A percentile compares a stretch with the other conserved stretches of the same genome.
These are phyloP conservation scores for Tinamus guttatus DNA, from an alignment of 2,113 vertebrate species.

Conservation along the genomic window DNA sequence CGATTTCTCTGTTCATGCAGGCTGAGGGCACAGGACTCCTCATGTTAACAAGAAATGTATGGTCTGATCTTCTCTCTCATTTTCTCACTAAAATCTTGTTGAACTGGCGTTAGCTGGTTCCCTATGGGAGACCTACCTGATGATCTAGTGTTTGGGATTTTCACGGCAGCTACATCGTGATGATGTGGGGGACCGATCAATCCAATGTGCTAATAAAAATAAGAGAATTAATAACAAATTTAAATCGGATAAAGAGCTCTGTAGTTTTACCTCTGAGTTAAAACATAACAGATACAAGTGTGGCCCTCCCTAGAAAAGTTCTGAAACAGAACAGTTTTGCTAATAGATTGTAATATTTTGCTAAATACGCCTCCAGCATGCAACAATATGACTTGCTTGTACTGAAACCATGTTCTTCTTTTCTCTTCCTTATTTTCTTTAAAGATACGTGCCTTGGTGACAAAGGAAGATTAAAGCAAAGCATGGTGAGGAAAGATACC, in stretches of 20 bases:
- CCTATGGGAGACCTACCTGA: neutral
- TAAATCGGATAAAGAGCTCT: neutral
- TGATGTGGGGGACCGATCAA: neutral
- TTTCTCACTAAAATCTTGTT: neutral
- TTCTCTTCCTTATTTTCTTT: slow-evolving; percentile 4
- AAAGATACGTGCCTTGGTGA: neutral
- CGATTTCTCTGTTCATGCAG: neutral
- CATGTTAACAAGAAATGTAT: neutral
- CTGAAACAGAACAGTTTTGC: neutral
- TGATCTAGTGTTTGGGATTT: neutral
- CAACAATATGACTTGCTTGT: neutral
- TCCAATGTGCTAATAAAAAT: neutral
- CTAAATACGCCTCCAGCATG: neutral
- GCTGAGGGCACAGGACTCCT: neutral
- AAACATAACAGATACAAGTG: neutral
- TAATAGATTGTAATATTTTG: neutral
- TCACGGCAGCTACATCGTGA: neutral
- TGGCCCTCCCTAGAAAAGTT: neutral
- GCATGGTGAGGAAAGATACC: neutral
- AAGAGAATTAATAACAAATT: neutral
- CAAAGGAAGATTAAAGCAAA: neutral
- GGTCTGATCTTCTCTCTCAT: neutral
- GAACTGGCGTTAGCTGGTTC: neutral
- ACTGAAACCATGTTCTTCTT: neutral
- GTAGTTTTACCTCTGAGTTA: neutral